Evolutionary conservation across 2,797 vertebrate species (phyloP).

Genomic region (Eospalax fontanierii): DNA sequence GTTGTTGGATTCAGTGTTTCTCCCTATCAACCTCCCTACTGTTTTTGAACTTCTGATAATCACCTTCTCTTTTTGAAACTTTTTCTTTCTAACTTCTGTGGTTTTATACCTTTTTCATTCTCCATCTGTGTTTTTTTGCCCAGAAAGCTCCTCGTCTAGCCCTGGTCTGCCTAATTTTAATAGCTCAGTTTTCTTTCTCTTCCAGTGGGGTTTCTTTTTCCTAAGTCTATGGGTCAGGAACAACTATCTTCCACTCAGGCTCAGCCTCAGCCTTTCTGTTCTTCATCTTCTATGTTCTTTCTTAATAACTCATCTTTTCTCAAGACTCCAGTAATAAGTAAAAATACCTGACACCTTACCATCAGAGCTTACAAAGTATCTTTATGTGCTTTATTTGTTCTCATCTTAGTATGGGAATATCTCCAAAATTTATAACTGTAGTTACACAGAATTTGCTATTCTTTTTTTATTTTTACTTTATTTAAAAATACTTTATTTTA

Average conservation of each 20-base stretch:
- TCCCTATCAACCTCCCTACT: too few relatives aligned
- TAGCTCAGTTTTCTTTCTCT: not conserved
- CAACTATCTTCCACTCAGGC: not conserved
- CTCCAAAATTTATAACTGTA: not conserved
- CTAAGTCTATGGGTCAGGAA: not conserved
- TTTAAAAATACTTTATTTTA: too few relatives aligned
- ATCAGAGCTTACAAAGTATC: not conserved
- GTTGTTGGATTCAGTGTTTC: not conserved
- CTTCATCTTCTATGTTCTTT: not conserved
- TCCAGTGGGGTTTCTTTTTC: not conserved
- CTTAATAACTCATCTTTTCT: not conserved
- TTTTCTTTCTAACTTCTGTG: not conserved
- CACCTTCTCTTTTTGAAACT: not conserved
- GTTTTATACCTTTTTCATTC: not conserved
- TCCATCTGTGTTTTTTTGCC: not conserved
- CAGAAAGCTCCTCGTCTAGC: too few relatives aligned
- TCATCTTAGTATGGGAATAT: not conserved
- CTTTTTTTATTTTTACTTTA: too few relatives aligned
- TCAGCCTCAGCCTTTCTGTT: not conserved
- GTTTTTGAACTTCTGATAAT: conserved; percentile 11
- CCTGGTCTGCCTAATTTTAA: not conserved
- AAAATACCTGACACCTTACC: conserved; percentile 34
- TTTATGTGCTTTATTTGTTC: not conserved
- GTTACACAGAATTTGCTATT: not conserved
- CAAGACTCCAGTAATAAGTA: not conserved